A percentile compares a stretch with the other conserved stretches of the same genome.
Evolutionary conservation across 1,140 invertebrate genomes (phyloP).

Genomic region (Sitodiplosis mosellana): DNA sequence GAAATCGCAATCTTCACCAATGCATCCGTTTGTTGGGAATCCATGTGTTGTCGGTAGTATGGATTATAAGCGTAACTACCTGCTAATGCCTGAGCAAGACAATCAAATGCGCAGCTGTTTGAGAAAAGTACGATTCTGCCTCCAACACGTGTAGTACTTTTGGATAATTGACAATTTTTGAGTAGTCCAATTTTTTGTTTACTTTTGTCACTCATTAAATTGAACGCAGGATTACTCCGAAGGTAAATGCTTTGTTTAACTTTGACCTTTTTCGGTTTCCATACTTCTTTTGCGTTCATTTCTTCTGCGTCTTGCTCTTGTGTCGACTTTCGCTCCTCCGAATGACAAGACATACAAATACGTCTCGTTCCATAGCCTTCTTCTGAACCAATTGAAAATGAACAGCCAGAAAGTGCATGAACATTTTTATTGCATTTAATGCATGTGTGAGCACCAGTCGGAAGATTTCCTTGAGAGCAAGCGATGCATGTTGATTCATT

Average conservation of each 20-base stretch:
- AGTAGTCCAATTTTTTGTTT: not conserved
- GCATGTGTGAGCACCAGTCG: not conserved
- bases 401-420: not conserved
- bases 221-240: not conserved
- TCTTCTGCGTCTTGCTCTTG: not conserved
- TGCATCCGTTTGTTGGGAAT: not conserved
- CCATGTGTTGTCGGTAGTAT: not conserved
- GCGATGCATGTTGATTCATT: not conserved
- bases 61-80: not conserved
- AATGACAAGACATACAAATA: not conserved
- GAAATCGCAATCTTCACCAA: not conserved
- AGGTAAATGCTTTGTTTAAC: not conserved
- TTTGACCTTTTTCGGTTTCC: not conserved
- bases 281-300: not conserved
- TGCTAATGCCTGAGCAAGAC: not conserved
- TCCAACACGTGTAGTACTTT: not conserved
- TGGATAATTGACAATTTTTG: not conserved
- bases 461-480: not conserved
- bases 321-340: not conserved
- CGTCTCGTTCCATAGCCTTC: not conserved
- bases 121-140: not conserved
- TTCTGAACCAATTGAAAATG: not conserved
- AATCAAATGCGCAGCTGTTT: not conserved
- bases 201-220: no score
- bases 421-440: not conserved